Evolutionary conservation across 2,888 invertebrate species (phyloP).

Genomic region (Ashinkailepas kermadecensis): DNA sequence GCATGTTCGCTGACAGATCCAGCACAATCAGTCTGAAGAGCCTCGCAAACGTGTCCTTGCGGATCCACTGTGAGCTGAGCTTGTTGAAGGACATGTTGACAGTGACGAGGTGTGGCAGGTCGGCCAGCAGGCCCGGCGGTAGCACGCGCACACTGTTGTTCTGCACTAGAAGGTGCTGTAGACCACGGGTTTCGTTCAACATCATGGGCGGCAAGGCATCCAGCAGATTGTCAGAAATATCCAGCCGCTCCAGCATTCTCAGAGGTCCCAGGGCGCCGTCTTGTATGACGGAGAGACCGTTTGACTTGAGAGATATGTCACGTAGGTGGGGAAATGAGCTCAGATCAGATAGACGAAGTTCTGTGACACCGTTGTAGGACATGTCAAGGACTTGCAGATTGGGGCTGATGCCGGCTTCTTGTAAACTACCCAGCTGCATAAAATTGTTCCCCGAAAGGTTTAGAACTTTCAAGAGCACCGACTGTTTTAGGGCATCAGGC

Average conservation of each 20-base stretch:
- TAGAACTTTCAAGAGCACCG: background rate
- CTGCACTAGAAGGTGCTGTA: slow-evolving; percentile 81
- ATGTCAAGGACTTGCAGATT: background rate
- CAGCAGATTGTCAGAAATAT: slow-evolving; percentile 77
- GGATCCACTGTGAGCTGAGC: slow-evolving; percentile 77
- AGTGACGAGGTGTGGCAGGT: slow-evolving; percentile 68
- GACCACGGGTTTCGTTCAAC: slow-evolving; percentile 49
- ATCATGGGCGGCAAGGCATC: slow-evolving; percentile 70
- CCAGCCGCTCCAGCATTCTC: slow-evolving; percentile 57
- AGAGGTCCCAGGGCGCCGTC: background rate
- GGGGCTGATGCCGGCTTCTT: background rate
- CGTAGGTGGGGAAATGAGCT: background rate
- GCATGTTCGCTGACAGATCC: slow-evolving; percentile 73
- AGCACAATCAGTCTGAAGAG: slow-evolving; percentile 78
- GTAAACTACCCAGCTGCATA: background rate
- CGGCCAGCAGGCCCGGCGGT: slow-evolving; percentile 76
- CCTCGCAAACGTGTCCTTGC: slow-evolving; percentile 70
- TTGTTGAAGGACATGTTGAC: slow-evolving; percentile 79
- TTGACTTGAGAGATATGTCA: background rate
- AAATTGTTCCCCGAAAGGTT: background rate
- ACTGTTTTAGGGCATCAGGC: background rate
- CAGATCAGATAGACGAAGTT: background rate
- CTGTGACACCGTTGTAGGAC: background rate
- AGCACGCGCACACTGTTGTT: slow-evolving; percentile 83
- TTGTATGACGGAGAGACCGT: background rate